phyloP scores from a whole-genome alignment of 2,113 vertebrate species.

The Chroicocephalus ridibundus region DNA sequence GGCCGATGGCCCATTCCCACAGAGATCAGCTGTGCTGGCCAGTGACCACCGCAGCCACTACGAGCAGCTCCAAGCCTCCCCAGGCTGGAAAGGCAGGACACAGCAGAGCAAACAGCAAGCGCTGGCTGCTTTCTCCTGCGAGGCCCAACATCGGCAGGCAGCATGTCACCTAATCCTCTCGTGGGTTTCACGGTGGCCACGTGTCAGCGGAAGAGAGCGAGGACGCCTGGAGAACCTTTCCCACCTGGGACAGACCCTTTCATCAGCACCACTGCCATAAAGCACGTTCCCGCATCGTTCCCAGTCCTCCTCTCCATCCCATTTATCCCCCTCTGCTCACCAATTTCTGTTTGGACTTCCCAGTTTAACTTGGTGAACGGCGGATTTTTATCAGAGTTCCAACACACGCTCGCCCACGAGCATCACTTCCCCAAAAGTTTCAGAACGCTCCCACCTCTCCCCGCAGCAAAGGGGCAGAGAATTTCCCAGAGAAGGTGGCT shows the following conservation, averaged over 20 bases:
- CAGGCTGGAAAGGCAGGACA: background rate
- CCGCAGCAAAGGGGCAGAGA: background rate
- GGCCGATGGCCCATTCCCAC: background rate
- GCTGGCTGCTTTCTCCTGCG: background rate
- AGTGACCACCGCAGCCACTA: rapidly evolving
- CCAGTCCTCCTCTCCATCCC: background rate
- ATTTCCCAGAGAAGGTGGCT: background rate
- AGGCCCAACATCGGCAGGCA: background rate
- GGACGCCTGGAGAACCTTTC: background rate
- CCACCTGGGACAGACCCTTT: background rate
- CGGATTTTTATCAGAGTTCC: background rate
- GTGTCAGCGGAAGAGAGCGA: background rate
- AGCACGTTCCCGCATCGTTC: rapidly evolving
- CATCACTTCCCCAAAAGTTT: background rate
- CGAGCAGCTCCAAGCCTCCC: background rate
- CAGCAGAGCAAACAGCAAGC: background rate
- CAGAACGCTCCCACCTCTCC: background rate
- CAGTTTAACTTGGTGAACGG: background rate
- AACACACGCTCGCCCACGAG: background rate
- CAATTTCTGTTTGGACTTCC: background rate
- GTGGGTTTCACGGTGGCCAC: rapidly evolving
- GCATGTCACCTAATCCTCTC: background rate
- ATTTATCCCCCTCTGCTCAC: background rate
- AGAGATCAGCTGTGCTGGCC: background rate
- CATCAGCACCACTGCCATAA: background rate